Conservation (phyloP, 2,888 invertebrate genomes). For the Fragum sueziense region DNA sequence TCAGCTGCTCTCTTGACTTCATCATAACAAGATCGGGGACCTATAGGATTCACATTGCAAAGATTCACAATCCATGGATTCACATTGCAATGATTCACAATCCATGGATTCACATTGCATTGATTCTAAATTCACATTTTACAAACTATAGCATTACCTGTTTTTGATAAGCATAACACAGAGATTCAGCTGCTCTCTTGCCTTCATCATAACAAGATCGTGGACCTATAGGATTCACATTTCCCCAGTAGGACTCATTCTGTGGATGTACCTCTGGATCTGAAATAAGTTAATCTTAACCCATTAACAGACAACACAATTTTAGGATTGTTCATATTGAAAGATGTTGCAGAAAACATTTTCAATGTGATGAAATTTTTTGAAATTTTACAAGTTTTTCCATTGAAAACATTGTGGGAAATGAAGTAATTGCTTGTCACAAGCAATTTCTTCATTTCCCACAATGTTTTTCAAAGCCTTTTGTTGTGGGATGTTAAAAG, state of each 20-base stretch:
- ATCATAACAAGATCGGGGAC: constrained; percentile 95
- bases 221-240: constrained; percentile 96
- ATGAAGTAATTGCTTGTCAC: neutral
- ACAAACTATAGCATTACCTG: constrained; percentile 83
- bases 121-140: neutral
- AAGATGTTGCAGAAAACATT: neutral
- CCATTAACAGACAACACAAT: neutral
- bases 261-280: constrained; percentile 99
- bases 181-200: constrained; percentile 98
- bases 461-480: too few species aligned
- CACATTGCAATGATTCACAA: too few species aligned
- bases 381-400: too few species aligned
- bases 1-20: constrained; percentile 99
- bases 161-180: constrained; percentile 97
- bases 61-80: too few species aligned
- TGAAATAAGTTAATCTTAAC: constrained; percentile 56
- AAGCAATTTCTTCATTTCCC: neutral
- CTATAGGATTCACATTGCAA: constrained; percentile 99
- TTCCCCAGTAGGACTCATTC: constrained; percentile 98
- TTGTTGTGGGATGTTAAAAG: too few species aligned
- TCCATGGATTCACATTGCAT: neutral
- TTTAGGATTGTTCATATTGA: neutral
- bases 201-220: constrained; percentile 99
- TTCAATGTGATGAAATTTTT: neutral
- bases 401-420: neutral